A percentile compares a stretch with the other conserved stretches of the same genome.
Evolutionary conservation across 2,113 vertebrate species (phyloP).

Genomic region (Capra hircus): DNA sequence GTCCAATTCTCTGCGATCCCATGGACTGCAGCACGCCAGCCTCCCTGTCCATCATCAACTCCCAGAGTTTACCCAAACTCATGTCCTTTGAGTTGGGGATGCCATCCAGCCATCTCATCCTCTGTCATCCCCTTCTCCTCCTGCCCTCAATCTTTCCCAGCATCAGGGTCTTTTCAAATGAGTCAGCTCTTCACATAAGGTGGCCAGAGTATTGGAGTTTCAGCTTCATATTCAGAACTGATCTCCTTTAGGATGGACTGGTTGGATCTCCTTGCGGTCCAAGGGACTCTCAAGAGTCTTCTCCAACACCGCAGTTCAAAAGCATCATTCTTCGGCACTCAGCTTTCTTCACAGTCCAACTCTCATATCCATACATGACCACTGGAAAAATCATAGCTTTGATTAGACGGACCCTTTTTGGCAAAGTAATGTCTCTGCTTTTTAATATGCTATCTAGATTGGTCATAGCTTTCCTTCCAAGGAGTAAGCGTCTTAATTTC

Average conservation of each 20-base stretch:
- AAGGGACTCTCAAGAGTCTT: background rate
- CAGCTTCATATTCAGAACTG: background rate
- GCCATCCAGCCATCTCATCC: background rate
- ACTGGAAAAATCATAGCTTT: background rate
- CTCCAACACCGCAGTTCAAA: background rate
- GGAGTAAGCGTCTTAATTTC: background rate
- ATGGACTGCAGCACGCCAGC: background rate
- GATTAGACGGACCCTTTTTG: background rate
- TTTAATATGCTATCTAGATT: background rate
- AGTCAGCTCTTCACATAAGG: background rate
- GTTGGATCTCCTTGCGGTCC: background rate
- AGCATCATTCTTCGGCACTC: fast-evolving
- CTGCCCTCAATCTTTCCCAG: background rate
- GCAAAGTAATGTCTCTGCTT: background rate
- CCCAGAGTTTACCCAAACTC: background rate
- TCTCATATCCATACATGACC: background rate
- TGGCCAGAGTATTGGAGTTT: background rate
- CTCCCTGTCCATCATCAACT: background rate
- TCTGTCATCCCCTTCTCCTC: fast-evolving
- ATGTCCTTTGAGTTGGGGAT: fast-evolving
- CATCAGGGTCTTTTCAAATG: background rate
- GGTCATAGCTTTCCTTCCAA: background rate
- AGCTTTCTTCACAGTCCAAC: background rate
- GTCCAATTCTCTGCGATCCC: fast-evolving
- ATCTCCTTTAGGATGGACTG: background rate